Percentiles rank a stretch among this genome's conserved stretches.
Conservation (phyloP, 2,888 invertebrate genomes). For the Brachypalpus laphriformis region DNA sequence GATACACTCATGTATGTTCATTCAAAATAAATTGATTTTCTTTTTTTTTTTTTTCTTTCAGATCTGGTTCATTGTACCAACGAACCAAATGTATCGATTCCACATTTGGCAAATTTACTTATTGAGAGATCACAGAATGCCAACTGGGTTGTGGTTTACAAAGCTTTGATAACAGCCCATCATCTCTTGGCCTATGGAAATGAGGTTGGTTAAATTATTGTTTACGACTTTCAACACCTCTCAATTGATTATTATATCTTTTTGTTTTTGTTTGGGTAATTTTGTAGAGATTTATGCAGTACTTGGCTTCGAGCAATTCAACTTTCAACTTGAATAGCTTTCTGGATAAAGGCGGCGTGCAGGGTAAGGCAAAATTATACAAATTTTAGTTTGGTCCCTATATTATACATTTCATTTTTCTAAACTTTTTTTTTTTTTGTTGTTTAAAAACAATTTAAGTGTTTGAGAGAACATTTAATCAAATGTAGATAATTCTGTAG, state of each 20-base stretch:
- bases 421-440: slow-evolving; percentile 12
- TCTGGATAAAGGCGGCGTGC: slow-evolving; percentile 98
- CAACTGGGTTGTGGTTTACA: slow-evolving; percentile 99
- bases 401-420: background rate
- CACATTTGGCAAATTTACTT: slow-evolving; percentile 98
- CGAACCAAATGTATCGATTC: slow-evolving; percentile 99
- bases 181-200: slow-evolving; percentile 99
- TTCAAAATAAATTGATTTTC: slow-evolving; percentile 15
- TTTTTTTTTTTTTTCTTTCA: slow-evolving; percentile 84
- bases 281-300: slow-evolving; percentile 99
- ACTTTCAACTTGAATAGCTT: slow-evolving; percentile 99
- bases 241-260: background rate
- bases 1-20: too few relatives aligned
- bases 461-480: slow-evolving; percentile 31
- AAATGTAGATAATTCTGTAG: slow-evolving; percentile 45
- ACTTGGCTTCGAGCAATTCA: slow-evolving; percentile 99
- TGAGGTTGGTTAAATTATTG: slow-evolving; percentile 88
- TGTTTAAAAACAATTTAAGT: slow-evolving; percentile 27
- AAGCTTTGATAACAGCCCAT: slow-evolving; percentile 98
- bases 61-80: slow-evolving; percentile 99
- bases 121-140: slow-evolving; percentile 99
- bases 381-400: slow-evolving; percentile 14
- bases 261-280: slow-evolving; percentile 27
- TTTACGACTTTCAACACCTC: background rate
- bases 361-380: slow-evolving; percentile 89